phyloP scores from a whole-genome alignment of 1,140 invertebrate species.

The Trachymyrmex cornetzi region DNA sequence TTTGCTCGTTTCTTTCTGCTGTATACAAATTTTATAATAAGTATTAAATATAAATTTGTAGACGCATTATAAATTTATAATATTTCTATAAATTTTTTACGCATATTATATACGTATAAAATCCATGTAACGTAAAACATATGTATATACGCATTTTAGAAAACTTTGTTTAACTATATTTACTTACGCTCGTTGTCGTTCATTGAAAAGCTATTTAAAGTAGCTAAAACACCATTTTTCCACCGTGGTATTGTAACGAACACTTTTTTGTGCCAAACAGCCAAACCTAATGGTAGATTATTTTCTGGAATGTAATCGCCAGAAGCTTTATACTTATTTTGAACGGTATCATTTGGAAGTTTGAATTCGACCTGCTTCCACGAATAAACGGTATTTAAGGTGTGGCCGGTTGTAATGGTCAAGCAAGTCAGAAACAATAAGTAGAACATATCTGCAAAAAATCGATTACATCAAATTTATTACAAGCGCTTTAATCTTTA shows the following conservation, averaged over 20 bases:
- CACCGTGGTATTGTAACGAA: constrained; percentile 93
- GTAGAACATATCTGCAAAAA: constrained; percentile 62
- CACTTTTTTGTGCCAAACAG: constrained; percentile 91
- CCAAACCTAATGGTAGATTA: constrained; percentile 91
- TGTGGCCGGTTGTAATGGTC: constrained; percentile 72
- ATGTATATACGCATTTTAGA: not conserved
- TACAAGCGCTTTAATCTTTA: not conserved
- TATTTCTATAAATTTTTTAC: too few relatives aligned
- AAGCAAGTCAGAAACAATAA: constrained; percentile 70
- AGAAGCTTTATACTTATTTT: constrained; percentile 88
- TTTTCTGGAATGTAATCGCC: constrained; percentile 90
- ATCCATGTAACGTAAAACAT: not conserved
- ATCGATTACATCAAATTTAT: constrained; percentile 10
- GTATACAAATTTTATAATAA: not conserved
- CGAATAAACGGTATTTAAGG: constrained; percentile 87
- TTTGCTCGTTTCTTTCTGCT: not conserved
- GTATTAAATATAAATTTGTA: not conserved
- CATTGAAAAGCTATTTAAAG: constrained; percentile 89
- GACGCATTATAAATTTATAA: too few relatives aligned
- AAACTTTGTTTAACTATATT: not conserved
- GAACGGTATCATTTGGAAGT: constrained; percentile 89
- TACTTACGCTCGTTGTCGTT: constrained; percentile 77
- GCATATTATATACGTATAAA: not conserved
- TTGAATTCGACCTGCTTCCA: constrained; percentile 91
- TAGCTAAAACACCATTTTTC: constrained; percentile 91